Evolutionary conservation across 2,797 vertebrate genomes (phyloP).

Genomic region (Oophaga sylvatica): DNA sequence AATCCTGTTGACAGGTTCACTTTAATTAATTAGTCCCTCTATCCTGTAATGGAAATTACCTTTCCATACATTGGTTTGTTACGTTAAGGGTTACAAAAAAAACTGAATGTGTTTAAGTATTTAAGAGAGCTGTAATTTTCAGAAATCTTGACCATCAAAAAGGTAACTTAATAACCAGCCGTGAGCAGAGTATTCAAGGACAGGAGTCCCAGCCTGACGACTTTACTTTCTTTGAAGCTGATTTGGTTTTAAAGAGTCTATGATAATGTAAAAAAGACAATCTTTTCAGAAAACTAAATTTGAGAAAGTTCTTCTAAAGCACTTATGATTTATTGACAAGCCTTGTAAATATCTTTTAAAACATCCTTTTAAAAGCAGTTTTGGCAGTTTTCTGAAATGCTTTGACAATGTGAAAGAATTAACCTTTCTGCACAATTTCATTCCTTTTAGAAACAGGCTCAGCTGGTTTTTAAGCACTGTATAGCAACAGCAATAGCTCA

Average conservation of each 20-base stretch:
- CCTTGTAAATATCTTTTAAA: slow-evolving; percentile 21
- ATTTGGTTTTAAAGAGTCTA: no score
- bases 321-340: slow-evolving; percentile 7
- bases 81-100: neutral
- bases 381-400: slow-evolving; percentile 8
- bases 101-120: neutral
- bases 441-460: slow-evolving; percentile 28
- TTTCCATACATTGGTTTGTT: no score
- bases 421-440: slow-evolving; percentile 8
- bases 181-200: neutral
- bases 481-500: neutral
- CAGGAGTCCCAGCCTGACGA: neutral
- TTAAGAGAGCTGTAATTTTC: neutral
- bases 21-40: no score
- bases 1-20: no score
- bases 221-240: neutral
- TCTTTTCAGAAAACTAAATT: neutral
- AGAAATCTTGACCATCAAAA: neutral
- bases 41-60: no score
- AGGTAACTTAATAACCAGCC: neutral
- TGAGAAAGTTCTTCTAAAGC: neutral
- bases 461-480: neutral
- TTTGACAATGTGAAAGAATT: slow-evolving; percentile 9
- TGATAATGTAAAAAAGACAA: neutral
- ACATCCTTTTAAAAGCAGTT: neutral